Evolutionary conservation across 2,113 vertebrate genomes (phyloP).

Genomic region (Leuciscus idus): DNA sequence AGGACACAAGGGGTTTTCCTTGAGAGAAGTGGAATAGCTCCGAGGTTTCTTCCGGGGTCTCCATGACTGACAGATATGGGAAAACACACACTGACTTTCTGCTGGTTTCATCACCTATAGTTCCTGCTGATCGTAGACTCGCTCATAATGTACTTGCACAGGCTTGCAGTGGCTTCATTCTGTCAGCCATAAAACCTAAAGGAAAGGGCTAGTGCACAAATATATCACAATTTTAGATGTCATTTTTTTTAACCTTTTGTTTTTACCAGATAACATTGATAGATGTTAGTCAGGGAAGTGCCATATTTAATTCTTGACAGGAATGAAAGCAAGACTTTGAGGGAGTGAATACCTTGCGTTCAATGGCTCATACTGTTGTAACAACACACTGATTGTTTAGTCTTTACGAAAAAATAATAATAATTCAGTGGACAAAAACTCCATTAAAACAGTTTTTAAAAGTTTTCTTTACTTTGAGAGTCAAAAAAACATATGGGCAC

Average conservation of each 20-base stretch:
- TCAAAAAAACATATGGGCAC: too few relatives aligned
- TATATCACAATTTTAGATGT: neutral
- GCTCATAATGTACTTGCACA: neutral
- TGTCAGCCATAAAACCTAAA: neutral
- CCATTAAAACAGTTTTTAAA: too few relatives aligned
- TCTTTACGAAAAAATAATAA: too few relatives aligned
- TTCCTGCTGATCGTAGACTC: neutral
- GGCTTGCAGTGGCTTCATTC: neutral
- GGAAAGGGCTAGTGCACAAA: neutral
- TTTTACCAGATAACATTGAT: neutral
- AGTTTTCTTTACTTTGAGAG: too few relatives aligned
- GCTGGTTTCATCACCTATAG: neutral
- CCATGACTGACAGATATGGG: neutral
- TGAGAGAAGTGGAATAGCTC: neutral
- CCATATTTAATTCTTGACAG: too few relatives aligned
- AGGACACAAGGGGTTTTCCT: neutral
- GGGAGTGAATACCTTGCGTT: too few relatives aligned
- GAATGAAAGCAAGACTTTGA: too few relatives aligned
- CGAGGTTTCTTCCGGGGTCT: neutral
- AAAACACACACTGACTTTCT: neutral
- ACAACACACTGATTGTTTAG: too few relatives aligned
- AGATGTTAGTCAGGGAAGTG: too few relatives aligned
- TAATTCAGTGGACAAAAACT: too few relatives aligned
- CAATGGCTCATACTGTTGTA: too few relatives aligned
- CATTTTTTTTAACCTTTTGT: neutral